Evolutionary conservation across 2,888 invertebrate species (phyloP), one percentile per base, ranked within the genome.

Genomic region (Dioctria rufipes): DNA sequence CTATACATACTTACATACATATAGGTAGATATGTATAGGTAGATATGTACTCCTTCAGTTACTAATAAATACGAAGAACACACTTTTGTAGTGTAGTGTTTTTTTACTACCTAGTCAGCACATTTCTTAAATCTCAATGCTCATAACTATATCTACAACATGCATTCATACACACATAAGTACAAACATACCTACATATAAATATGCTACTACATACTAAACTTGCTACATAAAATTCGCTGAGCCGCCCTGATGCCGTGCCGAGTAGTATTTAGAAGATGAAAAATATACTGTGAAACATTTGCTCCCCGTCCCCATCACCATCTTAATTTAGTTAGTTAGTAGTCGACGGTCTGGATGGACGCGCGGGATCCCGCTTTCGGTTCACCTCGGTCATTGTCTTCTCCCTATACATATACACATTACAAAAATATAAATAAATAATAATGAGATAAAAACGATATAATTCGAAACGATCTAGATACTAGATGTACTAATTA

Each of bases 341-440:
- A 80, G 80, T 80, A 77, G 81, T 81, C 81, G 81, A 79, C 81
- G 75, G 77, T 80, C 80, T 80, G 81, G 77, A 77, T 80, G 66
- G 81, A 65, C 61, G 58, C 25, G 25, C 78, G 49, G 65, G 66
- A 80, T 80, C 42, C 80, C 67, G 66, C 75, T 78, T 66, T 66
- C 79, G 66, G 60, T 81, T 81, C 77, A 49, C 46, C 54, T 46
- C 63, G 49, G 46, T 77, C 63, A 77, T 73, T 58, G 43, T 73
- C 73, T 25, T 73, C 60, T 54, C 3, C 54, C 60, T 58, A 25
- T 25, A 25, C 25, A 25, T 25, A 25, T 25, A 25, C 25, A 25
- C 25, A 25, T 25, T 25, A 25, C 0, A 25, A 25, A 25, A 25
- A 25, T n/a, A n/a, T n/a, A 25, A 25, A 25, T 2, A 25, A 25